A percentile compares a stretch with the other conserved stretches of the same genome.
phyloP scores from a whole-genome alignment of 2,113 vertebrate genomes.

The Phodopus roborovskii region DNA sequence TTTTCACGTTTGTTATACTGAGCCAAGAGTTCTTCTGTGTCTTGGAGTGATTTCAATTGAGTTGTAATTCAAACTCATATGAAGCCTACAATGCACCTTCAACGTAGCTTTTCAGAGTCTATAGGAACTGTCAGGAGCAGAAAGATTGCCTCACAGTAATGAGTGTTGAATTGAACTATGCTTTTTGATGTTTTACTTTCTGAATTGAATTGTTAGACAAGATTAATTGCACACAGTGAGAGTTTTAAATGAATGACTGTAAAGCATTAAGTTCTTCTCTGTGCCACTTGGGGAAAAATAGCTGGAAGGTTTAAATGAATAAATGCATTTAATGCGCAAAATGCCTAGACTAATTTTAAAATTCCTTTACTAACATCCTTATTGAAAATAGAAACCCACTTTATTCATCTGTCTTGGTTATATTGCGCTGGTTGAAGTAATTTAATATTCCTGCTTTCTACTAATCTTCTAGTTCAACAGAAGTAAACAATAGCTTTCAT shows the following conservation, averaged over 20 bases:
- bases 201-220: conserved; percentile 89
- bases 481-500: conserved; percentile 92
- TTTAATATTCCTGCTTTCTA: conserved; percentile 88
- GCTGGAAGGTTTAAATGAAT: conserved; percentile 87
- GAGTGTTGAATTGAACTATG: conserved; percentile 86
- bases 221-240: conserved; percentile 88
- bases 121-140: conserved; percentile 86
- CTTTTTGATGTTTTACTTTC: conserved; percentile 88
- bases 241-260: conserved; percentile 88
- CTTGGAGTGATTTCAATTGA: conserved; percentile 86
- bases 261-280: conserved; percentile 88
- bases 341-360: conserved; percentile 88
- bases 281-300: conserved; percentile 83
- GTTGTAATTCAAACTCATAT: conserved; percentile 85
- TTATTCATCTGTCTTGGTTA: conserved; percentile 88
- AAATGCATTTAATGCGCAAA: conserved; percentile 88
- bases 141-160: conserved; percentile 85
- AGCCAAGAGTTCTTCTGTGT: conserved; percentile 75
- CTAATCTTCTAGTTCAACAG: conserved; percentile 89
- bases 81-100: conserved; percentile 85
- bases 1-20: conserved; percentile 66
- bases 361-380: conserved; percentile 86
- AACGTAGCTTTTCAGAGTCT: conserved; percentile 83
- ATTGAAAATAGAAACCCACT: conserved; percentile 85
- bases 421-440: conserved; percentile 85